phyloP scores from a whole-genome alignment of 92 coral and sea anemone genomes.

The Parazoanthus darwini region DNA sequence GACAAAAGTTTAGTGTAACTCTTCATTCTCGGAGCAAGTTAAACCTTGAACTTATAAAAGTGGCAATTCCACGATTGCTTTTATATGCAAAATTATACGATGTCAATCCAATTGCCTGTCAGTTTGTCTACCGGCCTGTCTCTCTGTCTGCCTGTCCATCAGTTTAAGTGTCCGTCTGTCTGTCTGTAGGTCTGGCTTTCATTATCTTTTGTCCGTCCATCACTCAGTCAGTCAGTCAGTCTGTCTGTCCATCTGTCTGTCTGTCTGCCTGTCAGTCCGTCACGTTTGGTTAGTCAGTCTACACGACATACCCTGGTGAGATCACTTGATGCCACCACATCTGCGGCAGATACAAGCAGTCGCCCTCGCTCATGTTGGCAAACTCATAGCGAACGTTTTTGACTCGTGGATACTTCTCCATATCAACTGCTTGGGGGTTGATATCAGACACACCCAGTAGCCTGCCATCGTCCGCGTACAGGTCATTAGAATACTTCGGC shows the following conservation, averaged over 20 bases:
- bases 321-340: slow-evolving; percentile 99
- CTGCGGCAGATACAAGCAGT: slow-evolving; percentile 91
- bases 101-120: neutral
- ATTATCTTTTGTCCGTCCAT: neutral
- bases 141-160: neutral
- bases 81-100: too few species aligned
- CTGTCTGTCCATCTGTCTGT: neutral
- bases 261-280: neutral
- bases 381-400: slow-evolving; percentile 78
- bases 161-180: neutral
- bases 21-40: neutral
- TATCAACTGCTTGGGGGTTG: slow-evolving; percentile 84
- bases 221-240: neutral
- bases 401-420: slow-evolving; percentile 85
- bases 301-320: slow-evolving; percentile 70
- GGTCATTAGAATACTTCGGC: slow-evolving; percentile 82
- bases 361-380: slow-evolving; percentile 91
- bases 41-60: neutral
- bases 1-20: neutral
- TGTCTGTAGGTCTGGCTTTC: neutral
- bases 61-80: too few species aligned
- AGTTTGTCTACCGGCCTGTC: neutral
- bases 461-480: slow-evolving; percentile 74
- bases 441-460: slow-evolving; percentile 89
- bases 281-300: neutral